phyloP scores from a whole-genome alignment of 92 coral and sea anemone genomes.

The Desmophyllum pertusum region DNA sequence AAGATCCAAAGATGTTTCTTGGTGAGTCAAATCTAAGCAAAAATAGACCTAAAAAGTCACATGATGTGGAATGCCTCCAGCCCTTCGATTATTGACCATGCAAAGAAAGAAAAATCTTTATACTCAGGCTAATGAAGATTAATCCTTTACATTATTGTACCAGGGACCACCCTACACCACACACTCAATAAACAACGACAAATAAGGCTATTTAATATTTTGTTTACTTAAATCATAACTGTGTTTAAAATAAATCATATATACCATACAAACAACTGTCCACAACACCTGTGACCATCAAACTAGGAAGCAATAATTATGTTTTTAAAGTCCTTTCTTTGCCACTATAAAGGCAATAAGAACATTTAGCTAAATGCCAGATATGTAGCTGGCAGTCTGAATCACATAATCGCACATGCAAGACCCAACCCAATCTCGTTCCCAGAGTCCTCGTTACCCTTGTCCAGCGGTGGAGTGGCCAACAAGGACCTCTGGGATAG shows the following conservation, averaged over 20 bases:
- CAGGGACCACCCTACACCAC: not conserved
- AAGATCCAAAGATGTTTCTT: too few species aligned
- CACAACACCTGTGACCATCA: not conserved
- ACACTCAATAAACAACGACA: not conserved
- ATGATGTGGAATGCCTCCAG: too few species aligned
- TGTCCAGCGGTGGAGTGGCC: too few species aligned
- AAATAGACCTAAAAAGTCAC: too few species aligned
- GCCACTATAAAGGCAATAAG: constrained; percentile 12
- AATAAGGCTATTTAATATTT: not conserved
- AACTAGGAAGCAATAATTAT: not conserved
- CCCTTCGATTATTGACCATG: too few species aligned
- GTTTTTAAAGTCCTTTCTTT: constrained; percentile 9
- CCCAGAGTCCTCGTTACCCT: too few species aligned
- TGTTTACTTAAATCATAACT: constrained; percentile 42
- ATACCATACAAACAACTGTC: constrained; percentile 32
- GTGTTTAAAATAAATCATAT: constrained; percentile 39
- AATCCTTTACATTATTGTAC: too few species aligned
- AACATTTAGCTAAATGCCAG: not conserved
- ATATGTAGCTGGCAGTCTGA: not conserved
- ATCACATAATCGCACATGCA: not conserved
- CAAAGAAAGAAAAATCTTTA: too few species aligned
- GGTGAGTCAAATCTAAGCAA: too few species aligned
- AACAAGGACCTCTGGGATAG: too few species aligned
- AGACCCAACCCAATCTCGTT: not conserved
- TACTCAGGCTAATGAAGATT: too few species aligned